Conservation (phyloP, 2,888 invertebrate genomes). For the Glyphotaelius pellucidus region DNA sequence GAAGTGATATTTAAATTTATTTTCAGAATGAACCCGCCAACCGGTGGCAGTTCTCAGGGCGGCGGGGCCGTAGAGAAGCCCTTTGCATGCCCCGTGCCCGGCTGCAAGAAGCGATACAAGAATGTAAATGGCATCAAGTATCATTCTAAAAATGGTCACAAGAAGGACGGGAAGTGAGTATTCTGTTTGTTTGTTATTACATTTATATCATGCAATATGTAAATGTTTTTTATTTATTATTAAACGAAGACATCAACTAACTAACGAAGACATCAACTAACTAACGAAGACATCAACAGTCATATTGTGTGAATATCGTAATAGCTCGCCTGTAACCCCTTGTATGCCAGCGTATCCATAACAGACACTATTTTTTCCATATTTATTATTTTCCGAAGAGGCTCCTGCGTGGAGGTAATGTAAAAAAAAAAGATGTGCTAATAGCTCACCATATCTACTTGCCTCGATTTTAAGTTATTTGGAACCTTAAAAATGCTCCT, state of each 20-base stretch:
- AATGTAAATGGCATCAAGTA: constrained; percentile 94
- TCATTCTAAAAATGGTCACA: constrained; percentile 91
- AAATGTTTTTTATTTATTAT: too few species aligned
- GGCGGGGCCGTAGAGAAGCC: constrained; percentile 80
- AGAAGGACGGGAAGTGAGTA: constrained; percentile 88
- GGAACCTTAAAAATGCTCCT: too few species aligned
- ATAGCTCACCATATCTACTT: too few species aligned
- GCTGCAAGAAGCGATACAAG: constrained; percentile 92
- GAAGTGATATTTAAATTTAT: background rate
- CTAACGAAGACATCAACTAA: background rate
- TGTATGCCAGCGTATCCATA: too few species aligned
- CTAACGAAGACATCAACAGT: background rate
- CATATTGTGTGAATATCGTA: background rate
- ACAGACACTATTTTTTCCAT: too few species aligned
- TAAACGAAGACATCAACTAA: background rate
- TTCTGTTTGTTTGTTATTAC: background rate
- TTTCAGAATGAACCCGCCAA: constrained; percentile 62
- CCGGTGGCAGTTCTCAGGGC: constrained; percentile 35
- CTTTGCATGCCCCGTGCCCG: constrained; percentile 90
- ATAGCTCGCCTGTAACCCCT: too few species aligned
- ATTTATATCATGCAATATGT: background rate
- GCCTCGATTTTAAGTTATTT: too few species aligned
- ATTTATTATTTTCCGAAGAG: too few species aligned
- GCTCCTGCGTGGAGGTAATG: too few species aligned
- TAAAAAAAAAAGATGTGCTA: too few species aligned